Percentiles rank a stretch among this genome's conserved stretches.
These are phyloP conservation scores for Aplochiton taeniatus DNA, from an alignment of 2,797 vertebrate species.

Conservation along the genomic window DNA sequence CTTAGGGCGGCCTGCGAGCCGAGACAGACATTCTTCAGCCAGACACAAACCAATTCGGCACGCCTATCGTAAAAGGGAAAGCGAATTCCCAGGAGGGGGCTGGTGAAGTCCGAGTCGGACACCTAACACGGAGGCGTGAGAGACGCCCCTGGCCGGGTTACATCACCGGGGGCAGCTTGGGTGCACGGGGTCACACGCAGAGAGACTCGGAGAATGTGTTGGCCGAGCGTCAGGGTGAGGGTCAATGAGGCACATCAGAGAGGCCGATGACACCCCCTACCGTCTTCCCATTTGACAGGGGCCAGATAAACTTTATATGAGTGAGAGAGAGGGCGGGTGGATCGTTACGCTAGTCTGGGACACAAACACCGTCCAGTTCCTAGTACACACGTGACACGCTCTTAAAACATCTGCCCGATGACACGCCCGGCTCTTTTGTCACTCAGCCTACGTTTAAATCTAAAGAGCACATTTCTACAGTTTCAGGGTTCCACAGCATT, in stretches of 20 bases:
- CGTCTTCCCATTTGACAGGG: background rate
- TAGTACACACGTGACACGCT: too few relatives aligned
- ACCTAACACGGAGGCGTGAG: conserved; percentile 20
- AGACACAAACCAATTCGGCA: too few relatives aligned
- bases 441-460: too few relatives aligned
- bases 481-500: too few relatives aligned
- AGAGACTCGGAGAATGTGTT: conserved; percentile 21
- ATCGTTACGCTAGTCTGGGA: background rate
- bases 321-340: background rate
- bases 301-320: conserved; percentile 1
- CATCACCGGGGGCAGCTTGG: background rate
- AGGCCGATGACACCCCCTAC: background rate
- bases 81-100: conserved; percentile 1
- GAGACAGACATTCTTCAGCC: too few relatives aligned
- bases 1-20: background rate
- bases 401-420: too few relatives aligned
- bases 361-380: background rate
- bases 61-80: too few relatives aligned
- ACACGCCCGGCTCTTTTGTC: too few relatives aligned
- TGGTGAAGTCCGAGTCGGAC: conserved; percentile 6
- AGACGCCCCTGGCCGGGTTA: conserved; percentile 19
- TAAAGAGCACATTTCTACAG: too few relatives aligned
- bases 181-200: background rate
- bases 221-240: conserved; percentile 8
- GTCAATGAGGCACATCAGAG: background rate